These are phyloP conservation scores for Brachyhypopomus occidentalis DNA, from an alignment of 2,113 vertebrate genomes.

Conservation along the genomic window DNA sequence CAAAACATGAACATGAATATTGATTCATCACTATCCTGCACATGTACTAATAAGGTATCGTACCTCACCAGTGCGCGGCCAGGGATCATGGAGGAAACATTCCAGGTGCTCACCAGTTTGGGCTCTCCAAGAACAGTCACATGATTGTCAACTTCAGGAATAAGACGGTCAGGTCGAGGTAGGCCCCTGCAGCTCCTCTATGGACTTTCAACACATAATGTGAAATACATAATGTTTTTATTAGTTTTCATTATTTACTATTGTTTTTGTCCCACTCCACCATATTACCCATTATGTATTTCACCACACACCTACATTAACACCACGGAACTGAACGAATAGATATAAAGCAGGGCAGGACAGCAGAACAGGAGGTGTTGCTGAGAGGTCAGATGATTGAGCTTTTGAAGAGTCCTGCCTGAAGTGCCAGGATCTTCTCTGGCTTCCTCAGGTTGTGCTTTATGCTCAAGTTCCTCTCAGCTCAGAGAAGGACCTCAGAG, in stretches of 20 bases:
- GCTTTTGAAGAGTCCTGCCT: not conserved
- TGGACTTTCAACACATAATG: not conserved
- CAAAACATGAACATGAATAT: not conserved
- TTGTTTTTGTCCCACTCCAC: not conserved
- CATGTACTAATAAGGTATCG: slow-evolving; percentile 26
- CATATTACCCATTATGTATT: not conserved
- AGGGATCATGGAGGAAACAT: slow-evolving; percentile 65
- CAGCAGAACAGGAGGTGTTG: not conserved
- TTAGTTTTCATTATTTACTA: no score
- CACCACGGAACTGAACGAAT: not conserved
- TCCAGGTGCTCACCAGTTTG: slow-evolving; percentile 81
- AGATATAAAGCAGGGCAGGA: not conserved
- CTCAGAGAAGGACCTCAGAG: no score
- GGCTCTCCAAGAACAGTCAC: slow-evolving; percentile 83
- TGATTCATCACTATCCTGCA: slow-evolving; percentile 10
- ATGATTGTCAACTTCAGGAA: slow-evolving; percentile 82
- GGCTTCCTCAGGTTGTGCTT: slow-evolving; percentile 3
- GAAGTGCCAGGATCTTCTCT: not conserved
- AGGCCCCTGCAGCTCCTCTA: slow-evolving; percentile 38
- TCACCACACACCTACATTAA: not conserved
- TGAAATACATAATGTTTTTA: no score
- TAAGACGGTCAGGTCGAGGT: slow-evolving; percentile 81
- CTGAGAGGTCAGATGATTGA: not conserved
- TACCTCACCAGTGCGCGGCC: slow-evolving; percentile 67
- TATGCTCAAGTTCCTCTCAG: not conserved